These are phyloP conservation scores for Gallinago stenura DNA, from an alignment of 2,797 vertebrate genomes.

Conservation along the genomic window DNA sequence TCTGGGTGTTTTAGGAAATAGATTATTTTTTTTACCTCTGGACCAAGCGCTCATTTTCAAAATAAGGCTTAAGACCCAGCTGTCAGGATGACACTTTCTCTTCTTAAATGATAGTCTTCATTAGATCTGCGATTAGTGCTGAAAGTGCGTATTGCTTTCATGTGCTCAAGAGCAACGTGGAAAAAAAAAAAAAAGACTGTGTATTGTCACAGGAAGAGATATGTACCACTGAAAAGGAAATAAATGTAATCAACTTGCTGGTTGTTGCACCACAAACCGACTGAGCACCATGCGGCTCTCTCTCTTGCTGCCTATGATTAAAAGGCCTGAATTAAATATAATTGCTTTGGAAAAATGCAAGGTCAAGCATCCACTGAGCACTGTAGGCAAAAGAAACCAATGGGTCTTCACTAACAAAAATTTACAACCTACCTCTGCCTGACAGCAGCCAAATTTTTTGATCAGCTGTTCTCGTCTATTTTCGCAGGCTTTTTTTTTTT, in stretches of 20 bases:
- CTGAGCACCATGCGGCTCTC: background rate
- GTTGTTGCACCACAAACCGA: background rate
- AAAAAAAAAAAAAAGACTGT: background rate
- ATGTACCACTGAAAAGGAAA: constrained; percentile 17
- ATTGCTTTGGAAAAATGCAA: background rate
- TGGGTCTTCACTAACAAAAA: background rate
- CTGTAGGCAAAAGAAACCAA: background rate
- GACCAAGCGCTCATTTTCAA: background rate
- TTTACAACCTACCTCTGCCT: background rate
- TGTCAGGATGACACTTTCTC: background rate
- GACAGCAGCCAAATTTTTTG: background rate
- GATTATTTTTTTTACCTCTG: background rate
- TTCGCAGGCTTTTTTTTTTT: background rate
- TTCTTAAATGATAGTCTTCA: background rate
- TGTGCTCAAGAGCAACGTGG: background rate
- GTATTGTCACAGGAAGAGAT: constrained; percentile 39
- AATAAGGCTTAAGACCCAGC: background rate
- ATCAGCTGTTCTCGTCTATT: background rate
- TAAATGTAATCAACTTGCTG: background rate
- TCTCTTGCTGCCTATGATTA: background rate
- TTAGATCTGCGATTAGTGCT: background rate
- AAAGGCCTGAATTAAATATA: constrained; percentile 6
- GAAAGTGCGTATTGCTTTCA: background rate
- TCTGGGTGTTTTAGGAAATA: background rate
- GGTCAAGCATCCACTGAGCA: background rate